These are phyloP conservation scores for Synodontis membranacea DNA, from an alignment of 2,113 vertebrate genomes.

Conservation along the genomic window DNA sequence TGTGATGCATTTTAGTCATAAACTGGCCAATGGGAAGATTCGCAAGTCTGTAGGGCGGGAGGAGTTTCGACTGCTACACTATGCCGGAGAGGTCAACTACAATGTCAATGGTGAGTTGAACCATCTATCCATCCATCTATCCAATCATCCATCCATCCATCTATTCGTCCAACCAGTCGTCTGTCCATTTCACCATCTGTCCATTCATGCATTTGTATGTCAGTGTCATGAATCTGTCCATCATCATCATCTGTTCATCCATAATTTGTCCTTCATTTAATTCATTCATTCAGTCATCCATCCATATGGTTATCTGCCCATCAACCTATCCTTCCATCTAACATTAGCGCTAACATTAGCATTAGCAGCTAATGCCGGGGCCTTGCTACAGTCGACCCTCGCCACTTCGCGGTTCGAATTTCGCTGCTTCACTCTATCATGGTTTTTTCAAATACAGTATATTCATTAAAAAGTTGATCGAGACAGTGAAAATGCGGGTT, in stretches of 20 bases:
- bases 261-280: not conserved
- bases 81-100: conserved; percentile 97
- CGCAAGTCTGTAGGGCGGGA: conserved; percentile 87
- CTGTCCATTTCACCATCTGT: not conserved
- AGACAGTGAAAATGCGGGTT: too few species aligned
- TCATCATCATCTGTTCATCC: too few species aligned
- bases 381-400: too few species aligned
- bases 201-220: not conserved
- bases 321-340: not conserved
- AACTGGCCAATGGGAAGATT: conserved; percentile 90
- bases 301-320: not conserved
- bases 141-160: not conserved
- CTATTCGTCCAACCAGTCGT: not conserved
- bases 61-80: conserved; percentile 92
- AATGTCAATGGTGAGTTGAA: conserved; percentile 79
- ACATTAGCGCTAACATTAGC: too few species aligned
- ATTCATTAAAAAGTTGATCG: too few species aligned
- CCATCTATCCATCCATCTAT: conserved; percentile 6
- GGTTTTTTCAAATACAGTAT: too few species aligned
- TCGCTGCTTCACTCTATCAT: too few species aligned
- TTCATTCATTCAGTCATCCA: not conserved
- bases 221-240: too few species aligned
- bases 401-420: too few species aligned
- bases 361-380: too few species aligned
- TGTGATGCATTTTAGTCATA: conserved; percentile 79